phyloP scores from a whole-genome alignment of 2,888 invertebrate genomes.

The Argynnis bischoffii region DNA sequence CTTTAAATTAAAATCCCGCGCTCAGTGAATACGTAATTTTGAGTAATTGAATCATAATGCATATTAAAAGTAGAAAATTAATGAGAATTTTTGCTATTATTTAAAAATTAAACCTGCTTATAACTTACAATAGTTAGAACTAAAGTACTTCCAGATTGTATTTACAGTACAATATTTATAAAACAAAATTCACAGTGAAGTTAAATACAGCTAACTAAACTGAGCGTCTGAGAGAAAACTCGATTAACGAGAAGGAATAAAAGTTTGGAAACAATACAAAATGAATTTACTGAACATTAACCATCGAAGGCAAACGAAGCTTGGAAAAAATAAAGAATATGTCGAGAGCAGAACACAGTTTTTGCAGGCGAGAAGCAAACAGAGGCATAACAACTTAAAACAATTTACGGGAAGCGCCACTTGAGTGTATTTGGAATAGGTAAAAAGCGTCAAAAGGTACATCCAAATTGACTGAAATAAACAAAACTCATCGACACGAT shows the following conservation, averaged over 20 bases:
- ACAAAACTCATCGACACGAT: constrained; percentile 77
- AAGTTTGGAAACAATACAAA: constrained; percentile 45
- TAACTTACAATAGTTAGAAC: constrained; percentile 8
- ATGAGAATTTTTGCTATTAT: background rate
- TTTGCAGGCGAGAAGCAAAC: constrained; percentile 62
- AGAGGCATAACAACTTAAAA: constrained; percentile 58
- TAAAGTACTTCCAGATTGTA: constrained; percentile 1
- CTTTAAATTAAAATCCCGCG: constrained; percentile 61
- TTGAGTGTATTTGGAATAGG: constrained; percentile 66
- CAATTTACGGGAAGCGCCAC: constrained; percentile 61
- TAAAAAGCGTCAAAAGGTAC: constrained; percentile 45
- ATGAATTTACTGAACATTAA: constrained; percentile 50
- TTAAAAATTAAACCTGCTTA: background rate
- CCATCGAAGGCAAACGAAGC: constrained; percentile 55
- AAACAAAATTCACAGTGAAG: background rate
- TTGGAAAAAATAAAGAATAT: constrained; percentile 49
- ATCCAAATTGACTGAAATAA: constrained; percentile 63
- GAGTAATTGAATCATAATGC: constrained; percentile 27
- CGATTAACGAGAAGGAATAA: constrained; percentile 40
- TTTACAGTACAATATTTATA: constrained; percentile 13
- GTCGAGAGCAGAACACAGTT: constrained; percentile 59
- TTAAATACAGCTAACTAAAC: constrained; percentile 50
- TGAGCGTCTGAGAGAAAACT: constrained; percentile 41
- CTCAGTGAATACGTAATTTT: constrained; percentile 56
- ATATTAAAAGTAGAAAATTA: constrained; percentile 19